phyloP scores from a whole-genome alignment of 2,888 invertebrate genomes.

The Heliconius cydno region DNA sequence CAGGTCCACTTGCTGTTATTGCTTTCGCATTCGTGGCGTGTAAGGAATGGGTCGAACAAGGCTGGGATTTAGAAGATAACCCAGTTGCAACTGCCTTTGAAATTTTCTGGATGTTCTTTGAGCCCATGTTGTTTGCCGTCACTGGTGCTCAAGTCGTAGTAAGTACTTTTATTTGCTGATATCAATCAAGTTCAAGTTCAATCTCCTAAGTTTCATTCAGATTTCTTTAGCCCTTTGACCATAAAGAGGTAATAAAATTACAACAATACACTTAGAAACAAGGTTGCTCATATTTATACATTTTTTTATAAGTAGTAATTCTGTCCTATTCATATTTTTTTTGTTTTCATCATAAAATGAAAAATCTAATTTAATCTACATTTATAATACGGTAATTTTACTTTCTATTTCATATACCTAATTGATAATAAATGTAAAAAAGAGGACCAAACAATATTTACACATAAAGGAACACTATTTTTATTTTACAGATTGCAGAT shows the following conservation, averaged over 20 bases:
- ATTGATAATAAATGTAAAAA: too few species aligned
- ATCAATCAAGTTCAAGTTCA: not conserved
- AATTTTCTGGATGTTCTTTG: slow-evolving; percentile 97
- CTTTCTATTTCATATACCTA: too few species aligned
- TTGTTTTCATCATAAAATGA: not conserved
- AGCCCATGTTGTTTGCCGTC: slow-evolving; percentile 96
- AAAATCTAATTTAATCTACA: not conserved
- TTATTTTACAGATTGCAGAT: slow-evolving; percentile 83
- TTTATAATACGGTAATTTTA: not conserved
- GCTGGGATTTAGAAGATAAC: slow-evolving; percentile 94
- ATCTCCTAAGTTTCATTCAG: not conserved
- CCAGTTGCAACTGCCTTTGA: slow-evolving; percentile 94
- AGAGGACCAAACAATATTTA: not conserved
- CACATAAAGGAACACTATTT: not conserved
- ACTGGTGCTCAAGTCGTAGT: slow-evolving; percentile 95
- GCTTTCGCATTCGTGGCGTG: slow-evolving; percentile 92
- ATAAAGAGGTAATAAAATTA: not conserved
- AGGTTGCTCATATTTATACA: not conserved
- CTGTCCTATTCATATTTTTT: not conserved
- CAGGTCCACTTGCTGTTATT: slow-evolving; percentile 92
- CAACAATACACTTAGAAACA: not conserved
- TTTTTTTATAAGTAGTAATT: not conserved
- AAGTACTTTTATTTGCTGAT: slow-evolving; percentile 46
- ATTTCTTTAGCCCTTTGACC: too few species aligned
- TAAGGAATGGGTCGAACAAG: slow-evolving; percentile 91